Base-by-base conservation (phyloP, 1,140 invertebrate genomes). In the Zaprionus tsacasi region DNA sequence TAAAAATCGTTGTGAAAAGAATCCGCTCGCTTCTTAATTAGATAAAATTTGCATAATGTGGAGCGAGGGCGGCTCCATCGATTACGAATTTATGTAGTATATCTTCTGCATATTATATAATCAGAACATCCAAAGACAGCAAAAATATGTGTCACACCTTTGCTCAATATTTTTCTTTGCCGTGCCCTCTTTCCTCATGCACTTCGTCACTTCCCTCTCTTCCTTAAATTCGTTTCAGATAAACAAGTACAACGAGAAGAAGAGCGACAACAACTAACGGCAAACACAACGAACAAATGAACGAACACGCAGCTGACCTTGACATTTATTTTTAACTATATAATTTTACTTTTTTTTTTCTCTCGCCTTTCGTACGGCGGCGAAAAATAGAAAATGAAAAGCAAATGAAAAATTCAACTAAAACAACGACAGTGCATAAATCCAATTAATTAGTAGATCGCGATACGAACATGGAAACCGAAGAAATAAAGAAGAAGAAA, bases 281-380 rank as follows among this genome's bases (percentile, higher is more conserved):
- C 68, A 70, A 66, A 54, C 36, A 36, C 12, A 54, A n/a, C 40
- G 40, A 45, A 45, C 40, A 15, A 45, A 45, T 35, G 11, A 35
- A 35, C 54, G 48, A 56, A 36, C 27, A 36, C 27, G 27, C 67
- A 55, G 79, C 68, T 82, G 86, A 89, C 86, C 86, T 90, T 89
- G 86, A 89, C 86, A 89, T 89, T 89, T 89, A 89, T 89, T 89
- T 89, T 79, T 89, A 89, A 89, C 78, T 79, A 64, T 63, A 78
- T 75, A 85, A 79, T 89, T 87, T 61, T 78, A 89, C 71, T 70
- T 79, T 81, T 85, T 81, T 85, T 89, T 21, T 21, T 89, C 78
- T 85, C 69, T 89, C 69, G 55, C 67, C 81, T 17, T 43, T 60
- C 35, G 33, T 17, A 7, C 10, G 33, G 4, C 15, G 21, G 13